Percentiles rank a stretch among this genome's conserved stretches.
Conservation (phyloP, 1,140 invertebrate species). For the Tachypleus tridentatus region DNA sequence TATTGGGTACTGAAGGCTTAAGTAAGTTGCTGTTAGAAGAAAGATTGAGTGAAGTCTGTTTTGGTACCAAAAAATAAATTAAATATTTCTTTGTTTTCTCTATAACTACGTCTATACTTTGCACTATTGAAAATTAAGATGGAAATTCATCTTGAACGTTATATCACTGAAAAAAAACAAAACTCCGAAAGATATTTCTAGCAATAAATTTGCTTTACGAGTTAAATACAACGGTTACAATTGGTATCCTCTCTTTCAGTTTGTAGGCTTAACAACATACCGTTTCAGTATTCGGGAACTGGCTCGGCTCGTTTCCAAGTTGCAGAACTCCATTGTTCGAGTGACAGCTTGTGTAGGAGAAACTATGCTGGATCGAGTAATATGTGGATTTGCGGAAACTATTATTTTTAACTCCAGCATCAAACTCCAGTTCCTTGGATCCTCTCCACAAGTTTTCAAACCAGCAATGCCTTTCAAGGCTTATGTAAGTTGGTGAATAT, state of each 20-base stretch:
- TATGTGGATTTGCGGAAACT: slow-evolving; percentile 66
- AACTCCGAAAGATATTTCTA: background rate
- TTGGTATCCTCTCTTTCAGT: slow-evolving; percentile 41
- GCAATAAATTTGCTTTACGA: background rate
- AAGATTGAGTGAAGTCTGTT: no score
- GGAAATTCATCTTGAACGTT: background rate
- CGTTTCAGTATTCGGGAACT: slow-evolving; percentile 70
- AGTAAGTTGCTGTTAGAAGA: no score
- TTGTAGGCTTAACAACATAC: slow-evolving; percentile 74
- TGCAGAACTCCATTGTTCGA: slow-evolving; percentile 70
- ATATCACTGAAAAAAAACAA: background rate
- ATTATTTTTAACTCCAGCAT: slow-evolving; percentile 75
- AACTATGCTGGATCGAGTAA: slow-evolving; percentile 62
- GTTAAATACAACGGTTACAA: background rate
- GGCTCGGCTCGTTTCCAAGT: slow-evolving; percentile 45
- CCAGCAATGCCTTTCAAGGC: slow-evolving; percentile 73
- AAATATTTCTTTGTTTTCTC: background rate
- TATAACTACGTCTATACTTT: background rate
- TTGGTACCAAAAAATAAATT: background rate
- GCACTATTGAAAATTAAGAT: background rate
- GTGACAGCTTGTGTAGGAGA: slow-evolving; percentile 81
- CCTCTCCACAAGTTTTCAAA: slow-evolving; percentile 83
- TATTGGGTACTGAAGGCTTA: no score
- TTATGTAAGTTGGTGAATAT: slow-evolving; percentile 47
- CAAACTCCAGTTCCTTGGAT: slow-evolving; percentile 69